A percentile compares a stretch with the other conserved stretches of the same genome.
Conservation (phyloP, 2,888 invertebrate genomes). For the Netelia fuscicornis region DNA sequence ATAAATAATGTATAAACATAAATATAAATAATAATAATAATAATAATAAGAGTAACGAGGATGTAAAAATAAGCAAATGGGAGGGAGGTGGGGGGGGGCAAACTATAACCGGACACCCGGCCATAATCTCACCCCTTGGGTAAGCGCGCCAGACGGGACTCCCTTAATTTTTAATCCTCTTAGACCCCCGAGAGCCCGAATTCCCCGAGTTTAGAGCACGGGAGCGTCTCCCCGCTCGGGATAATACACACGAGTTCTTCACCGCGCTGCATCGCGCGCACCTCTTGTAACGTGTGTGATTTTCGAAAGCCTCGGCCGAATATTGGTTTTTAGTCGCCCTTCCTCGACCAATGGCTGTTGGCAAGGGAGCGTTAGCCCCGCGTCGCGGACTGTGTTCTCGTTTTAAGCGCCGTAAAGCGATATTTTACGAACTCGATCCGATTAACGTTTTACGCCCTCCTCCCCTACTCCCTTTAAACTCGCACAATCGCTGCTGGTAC, state of each 20-base stretch:
- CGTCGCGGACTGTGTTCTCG: slow-evolving; percentile 28
- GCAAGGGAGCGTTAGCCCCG: not conserved
- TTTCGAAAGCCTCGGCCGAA: slow-evolving; percentile 38
- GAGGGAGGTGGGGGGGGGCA: slow-evolving; percentile 13
- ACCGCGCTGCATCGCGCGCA: slow-evolving; percentile 4
- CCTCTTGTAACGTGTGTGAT: slow-evolving; percentile 12
- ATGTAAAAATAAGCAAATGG: slow-evolving; percentile 30
- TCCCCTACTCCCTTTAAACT: not conserved
- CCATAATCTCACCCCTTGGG: slow-evolving; percentile 66
- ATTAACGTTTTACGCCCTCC: slow-evolving; percentile 44
- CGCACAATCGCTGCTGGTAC: not conserved
- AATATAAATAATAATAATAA: not conserved
- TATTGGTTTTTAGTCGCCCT: slow-evolving; percentile 29
- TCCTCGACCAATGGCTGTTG: not conserved
- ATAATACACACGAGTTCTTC: slow-evolving; percentile 34
- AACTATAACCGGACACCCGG: slow-evolving; percentile 64
- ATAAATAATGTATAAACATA: too few relatives aligned
- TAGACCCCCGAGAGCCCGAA: slow-evolving; percentile 69
- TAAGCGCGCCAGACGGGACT: slow-evolving; percentile 70
- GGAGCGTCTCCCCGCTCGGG: slow-evolving; percentile 25
- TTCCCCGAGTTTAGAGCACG: slow-evolving; percentile 64
- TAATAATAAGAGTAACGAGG: not conserved
- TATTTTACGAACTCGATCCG: slow-evolving; percentile 63
- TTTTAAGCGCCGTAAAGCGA: slow-evolving; percentile 69
- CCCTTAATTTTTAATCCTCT: slow-evolving; percentile 79